Evolutionary conservation across 1,140 invertebrate genomes (phyloP).

Genomic region (Pogonomyrmex californicus): DNA sequence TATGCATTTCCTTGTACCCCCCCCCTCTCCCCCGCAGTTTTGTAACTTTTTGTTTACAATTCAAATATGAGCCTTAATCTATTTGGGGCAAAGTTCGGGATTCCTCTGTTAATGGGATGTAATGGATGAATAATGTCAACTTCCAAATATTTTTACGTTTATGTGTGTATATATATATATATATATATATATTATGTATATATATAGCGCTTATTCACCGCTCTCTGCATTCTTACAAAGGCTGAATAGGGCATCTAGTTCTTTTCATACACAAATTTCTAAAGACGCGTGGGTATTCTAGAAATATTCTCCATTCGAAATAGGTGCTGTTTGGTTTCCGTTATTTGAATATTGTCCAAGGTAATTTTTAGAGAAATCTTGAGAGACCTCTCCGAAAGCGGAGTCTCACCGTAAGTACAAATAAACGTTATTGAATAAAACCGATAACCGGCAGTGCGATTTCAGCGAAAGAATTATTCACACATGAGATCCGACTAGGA

Average conservation of each 20-base stretch:
- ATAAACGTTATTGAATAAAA: conserved; percentile 7
- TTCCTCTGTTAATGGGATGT: conserved; percentile 11
- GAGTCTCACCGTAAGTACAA: background rate
- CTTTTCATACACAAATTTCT: conserved; percentile 57
- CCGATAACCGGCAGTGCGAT: background rate
- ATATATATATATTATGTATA: background rate
- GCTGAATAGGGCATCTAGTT: conserved; percentile 23
- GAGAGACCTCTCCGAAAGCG: background rate
- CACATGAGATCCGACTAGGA: background rate
- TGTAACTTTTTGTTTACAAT: conserved; percentile 9
- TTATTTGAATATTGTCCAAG: background rate
- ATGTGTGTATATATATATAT: conserved; percentile 1
- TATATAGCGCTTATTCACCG: background rate
- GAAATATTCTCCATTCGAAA: conserved; percentile 39
- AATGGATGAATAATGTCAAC: conserved; percentile 16
- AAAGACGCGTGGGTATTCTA: conserved; percentile 9
- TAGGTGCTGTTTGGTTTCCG: background rate
- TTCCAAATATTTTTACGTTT: conserved; percentile 45
- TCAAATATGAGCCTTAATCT: conserved; percentile 35
- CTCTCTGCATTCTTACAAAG: conserved; percentile 2
- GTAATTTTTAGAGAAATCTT: conserved; percentile 34
- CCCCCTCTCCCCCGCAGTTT: background rate
- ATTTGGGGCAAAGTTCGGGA: background rate
- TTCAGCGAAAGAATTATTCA: conserved; percentile 18
- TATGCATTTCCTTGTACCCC: conserved; percentile 35